Percentiles rank a stretch among this genome's conserved stretches.
These are phyloP conservation scores for Cassiopea andromeda DNA, from an alignment of 30 jellyfish, hydroid and myxozoan species.

Conservation along the genomic window DNA sequence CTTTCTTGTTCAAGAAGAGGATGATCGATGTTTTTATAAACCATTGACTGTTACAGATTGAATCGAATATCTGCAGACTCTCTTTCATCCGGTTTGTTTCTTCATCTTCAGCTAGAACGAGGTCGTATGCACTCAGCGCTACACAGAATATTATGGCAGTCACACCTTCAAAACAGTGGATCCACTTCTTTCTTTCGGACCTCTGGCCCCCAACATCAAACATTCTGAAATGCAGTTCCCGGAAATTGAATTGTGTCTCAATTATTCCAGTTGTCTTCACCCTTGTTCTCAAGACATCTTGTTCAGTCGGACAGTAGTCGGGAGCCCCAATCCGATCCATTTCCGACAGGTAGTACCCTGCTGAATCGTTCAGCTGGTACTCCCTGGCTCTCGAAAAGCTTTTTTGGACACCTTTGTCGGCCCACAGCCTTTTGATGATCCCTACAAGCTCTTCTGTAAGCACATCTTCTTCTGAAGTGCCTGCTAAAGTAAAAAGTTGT, in stretches of 20 bases:
- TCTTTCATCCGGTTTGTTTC: conserved; percentile 63
- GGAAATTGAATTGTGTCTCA: conserved; percentile 44
- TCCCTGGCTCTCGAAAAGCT: conserved; percentile 43
- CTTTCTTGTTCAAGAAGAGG: conserved; percentile 64
- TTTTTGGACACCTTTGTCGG: conserved; percentile 40
- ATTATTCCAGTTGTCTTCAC: conserved; percentile 69
- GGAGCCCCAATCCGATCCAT: conserved; percentile 38
- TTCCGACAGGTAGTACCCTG: conserved; percentile 39
- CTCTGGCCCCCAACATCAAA: conserved; percentile 84
- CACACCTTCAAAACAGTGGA: conserved; percentile 71
- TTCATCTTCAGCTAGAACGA: conserved; percentile 84
- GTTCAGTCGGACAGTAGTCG: conserved; percentile 62
- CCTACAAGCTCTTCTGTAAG: conserved; percentile 23
- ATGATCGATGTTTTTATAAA: conserved; percentile 56
- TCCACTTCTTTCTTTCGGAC: conserved; percentile 76
- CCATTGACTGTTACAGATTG: conserved; percentile 64
- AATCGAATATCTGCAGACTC: conserved; percentile 53
- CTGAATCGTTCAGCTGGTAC: conserved; percentile 30
- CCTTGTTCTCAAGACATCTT: conserved; percentile 60
- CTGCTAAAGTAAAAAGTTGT: conserved; percentile 19
- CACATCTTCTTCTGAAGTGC: conserved; percentile 9
- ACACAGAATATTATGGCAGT: conserved; percentile 64
- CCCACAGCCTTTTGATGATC: conserved; percentile 39
- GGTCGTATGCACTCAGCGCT: conserved; percentile 94
- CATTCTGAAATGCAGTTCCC: conserved; percentile 39